Percentiles rank a stretch among this genome's conserved stretches.
Conservation (phyloP, 1,140 invertebrate genomes). For the Drosophila tani region DNA sequence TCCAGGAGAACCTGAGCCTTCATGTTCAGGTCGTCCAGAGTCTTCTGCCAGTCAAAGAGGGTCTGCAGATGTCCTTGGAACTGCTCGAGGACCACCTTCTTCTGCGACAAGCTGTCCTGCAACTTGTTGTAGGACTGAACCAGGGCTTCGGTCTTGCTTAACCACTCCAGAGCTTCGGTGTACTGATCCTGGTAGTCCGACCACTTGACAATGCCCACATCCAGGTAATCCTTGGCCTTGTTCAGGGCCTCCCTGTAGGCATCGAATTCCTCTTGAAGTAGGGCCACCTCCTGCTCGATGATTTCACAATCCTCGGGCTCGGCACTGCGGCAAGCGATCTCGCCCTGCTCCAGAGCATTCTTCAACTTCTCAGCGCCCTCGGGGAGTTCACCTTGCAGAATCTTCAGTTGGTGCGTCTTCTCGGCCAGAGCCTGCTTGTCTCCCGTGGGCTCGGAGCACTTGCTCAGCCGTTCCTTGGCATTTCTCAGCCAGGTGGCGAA, state of each 20-base stretch:
- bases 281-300: conserved; percentile 95
- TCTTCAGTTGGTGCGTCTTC: conserved; percentile 94
- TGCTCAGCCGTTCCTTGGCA: conserved; percentile 95
- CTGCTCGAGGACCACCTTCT: conserved; percentile 94
- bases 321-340: conserved; percentile 92
- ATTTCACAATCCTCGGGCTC: conserved; percentile 95
- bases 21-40: conserved; percentile 96
- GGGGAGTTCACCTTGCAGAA: conserved; percentile 92
- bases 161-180: conserved; percentile 94
- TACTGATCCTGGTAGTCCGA: conserved; percentile 98
- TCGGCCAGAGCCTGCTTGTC: conserved; percentile 95
- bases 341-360: conserved; percentile 92
- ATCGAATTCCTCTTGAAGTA: conserved; percentile 95
- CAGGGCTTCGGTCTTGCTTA: conserved; percentile 93
- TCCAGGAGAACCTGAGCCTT: conserved; percentile 95
- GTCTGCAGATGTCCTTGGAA: conserved; percentile 96
- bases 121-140: conserved; percentile 96
- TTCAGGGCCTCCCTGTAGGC: conserved; percentile 91
- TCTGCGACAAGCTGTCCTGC: conserved; percentile 94
- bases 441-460: conserved; percentile 96
- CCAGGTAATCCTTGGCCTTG: conserved; percentile 93
- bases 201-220: conserved; percentile 97
- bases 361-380: conserved; percentile 93
- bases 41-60: conserved; percentile 96
- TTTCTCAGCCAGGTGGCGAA: conserved; percentile 96